Percentiles rank a stretch among this genome's conserved stretches.
Conservation (phyloP, 2,113 vertebrate genomes). For the Menura novaehollandiae region DNA sequence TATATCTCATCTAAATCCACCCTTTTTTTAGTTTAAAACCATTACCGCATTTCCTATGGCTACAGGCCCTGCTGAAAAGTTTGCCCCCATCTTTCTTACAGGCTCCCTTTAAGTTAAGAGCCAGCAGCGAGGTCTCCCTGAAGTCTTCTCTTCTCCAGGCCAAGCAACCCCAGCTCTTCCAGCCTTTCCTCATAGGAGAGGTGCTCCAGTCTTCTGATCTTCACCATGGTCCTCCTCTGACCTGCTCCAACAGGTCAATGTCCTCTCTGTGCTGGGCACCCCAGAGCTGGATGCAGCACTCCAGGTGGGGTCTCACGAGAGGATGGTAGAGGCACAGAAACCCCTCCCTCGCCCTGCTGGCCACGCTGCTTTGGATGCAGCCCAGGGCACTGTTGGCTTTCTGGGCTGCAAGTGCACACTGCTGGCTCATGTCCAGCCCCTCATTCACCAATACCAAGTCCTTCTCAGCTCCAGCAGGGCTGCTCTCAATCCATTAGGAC, state of each 20-base stretch:
- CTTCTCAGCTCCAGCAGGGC: background rate
- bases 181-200: background rate
- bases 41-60: background rate
- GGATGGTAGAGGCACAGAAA: background rate
- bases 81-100: background rate
- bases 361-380: background rate
- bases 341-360: background rate
- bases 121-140: background rate
- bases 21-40: background rate
- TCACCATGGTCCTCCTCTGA: background rate
- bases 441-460: background rate
- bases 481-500: background rate
- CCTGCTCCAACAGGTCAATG: rapidly evolving
- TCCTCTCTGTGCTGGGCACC: background rate
- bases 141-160: background rate
- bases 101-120: background rate
- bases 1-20: background rate
- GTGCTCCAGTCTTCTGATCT: background rate
- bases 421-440: background rate
- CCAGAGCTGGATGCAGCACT: background rate
- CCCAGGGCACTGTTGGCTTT: background rate
- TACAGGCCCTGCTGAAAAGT: background rate
- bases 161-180: background rate
- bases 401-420: background rate
- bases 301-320: background rate